Percentiles rank a stretch among this genome's conserved stretches.
phyloP scores from a whole-genome alignment of 2,113 vertebrate genomes.

The Saiga tatarica region DNA sequence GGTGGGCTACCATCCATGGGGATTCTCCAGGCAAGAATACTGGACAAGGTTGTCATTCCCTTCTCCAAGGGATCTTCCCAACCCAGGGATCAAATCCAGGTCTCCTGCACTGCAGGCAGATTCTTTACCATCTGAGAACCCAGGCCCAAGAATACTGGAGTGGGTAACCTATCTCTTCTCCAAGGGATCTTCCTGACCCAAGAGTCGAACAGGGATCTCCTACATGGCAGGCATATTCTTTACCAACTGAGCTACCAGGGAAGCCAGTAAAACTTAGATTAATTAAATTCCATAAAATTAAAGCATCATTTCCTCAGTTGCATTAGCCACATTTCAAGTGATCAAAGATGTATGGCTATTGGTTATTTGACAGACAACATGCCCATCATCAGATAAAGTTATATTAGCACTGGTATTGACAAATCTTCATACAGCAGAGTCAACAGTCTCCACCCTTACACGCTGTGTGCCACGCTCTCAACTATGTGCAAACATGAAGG shows the following conservation, averaged over 20 bases:
- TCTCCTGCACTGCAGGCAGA: neutral
- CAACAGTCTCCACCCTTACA: neutral
- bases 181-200: neutral
- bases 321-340: neutral
- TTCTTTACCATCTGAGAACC: neutral
- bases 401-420: neutral
- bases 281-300: neutral
- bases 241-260: neutral
- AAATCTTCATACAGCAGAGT: neutral
- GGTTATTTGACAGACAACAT: neutral
- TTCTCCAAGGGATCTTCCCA: neutral
- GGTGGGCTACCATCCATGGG: neutral
- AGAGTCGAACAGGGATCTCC: neutral
- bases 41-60: neutral
- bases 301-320: neutral
- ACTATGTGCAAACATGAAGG: neutral
- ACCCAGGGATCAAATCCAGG: neutral
- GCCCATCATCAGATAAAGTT: neutral
- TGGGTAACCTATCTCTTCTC: neutral
- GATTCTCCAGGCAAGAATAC: neutral
- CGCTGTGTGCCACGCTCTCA: neutral
- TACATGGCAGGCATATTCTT: neutral
- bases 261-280: neutral
- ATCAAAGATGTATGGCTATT: neutral
- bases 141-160: neutral